Evolutionary conservation across 1,140 invertebrate species (phyloP).

Genomic region (Drosophila funebris): DNA sequence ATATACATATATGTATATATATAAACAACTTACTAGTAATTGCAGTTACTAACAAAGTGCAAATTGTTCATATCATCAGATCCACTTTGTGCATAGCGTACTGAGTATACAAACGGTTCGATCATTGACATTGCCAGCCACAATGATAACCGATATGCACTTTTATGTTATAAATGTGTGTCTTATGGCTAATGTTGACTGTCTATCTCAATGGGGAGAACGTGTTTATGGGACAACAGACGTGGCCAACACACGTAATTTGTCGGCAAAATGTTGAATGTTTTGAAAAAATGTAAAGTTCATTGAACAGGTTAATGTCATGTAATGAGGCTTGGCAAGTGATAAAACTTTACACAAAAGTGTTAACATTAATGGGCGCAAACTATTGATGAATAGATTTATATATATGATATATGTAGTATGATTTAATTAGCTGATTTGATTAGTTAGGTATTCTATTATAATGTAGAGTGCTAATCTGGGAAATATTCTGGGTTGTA

Average conservation of each 20-base stretch:
- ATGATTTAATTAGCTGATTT: too few relatives aligned
- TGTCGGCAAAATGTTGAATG: constrained; percentile 56
- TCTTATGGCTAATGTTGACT: constrained; percentile 28
- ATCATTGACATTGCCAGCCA: constrained; percentile 4
- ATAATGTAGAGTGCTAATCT: too few relatives aligned
- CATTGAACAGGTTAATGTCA: constrained; percentile 62
- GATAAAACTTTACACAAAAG: neutral
- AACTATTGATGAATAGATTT: too few relatives aligned
- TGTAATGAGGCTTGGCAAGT: neutral
- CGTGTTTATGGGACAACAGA: constrained; percentile 56
- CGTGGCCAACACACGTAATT: constrained; percentile 64
- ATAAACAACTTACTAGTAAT: too few relatives aligned
- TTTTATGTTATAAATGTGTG: constrained; percentile 15
- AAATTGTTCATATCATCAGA: neutral
- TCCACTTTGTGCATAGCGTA: neutral
- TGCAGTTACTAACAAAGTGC: too few relatives aligned
- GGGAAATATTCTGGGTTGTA: too few relatives aligned
- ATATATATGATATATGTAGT: too few relatives aligned
- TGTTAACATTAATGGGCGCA: too few relatives aligned
- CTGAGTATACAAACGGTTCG: constrained; percentile 15
- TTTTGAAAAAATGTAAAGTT: constrained; percentile 30
- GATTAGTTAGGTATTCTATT: too few relatives aligned
- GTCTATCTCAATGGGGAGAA: constrained; percentile 29
- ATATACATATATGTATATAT: too few relatives aligned
- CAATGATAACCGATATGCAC: constrained; percentile 53